A percentile compares a stretch with the other conserved stretches of the same genome.
Evolutionary conservation across 1,140 invertebrate genomes (phyloP).

Genomic region (Bombus sylvicola): DNA sequence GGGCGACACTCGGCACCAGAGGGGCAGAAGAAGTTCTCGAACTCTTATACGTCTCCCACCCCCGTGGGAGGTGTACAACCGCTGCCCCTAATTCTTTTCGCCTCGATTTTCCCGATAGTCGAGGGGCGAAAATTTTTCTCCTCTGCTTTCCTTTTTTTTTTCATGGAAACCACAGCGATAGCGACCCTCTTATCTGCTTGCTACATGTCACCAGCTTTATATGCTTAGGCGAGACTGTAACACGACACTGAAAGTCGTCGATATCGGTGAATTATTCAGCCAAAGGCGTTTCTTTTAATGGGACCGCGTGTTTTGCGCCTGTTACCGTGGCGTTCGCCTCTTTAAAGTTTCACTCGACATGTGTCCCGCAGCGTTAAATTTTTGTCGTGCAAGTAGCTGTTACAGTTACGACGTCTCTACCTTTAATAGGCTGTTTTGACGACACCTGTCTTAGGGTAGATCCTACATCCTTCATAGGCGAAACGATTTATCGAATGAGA

Average conservation of each 20-base stretch:
- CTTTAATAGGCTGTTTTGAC: conserved; percentile 10
- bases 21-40: conserved; percentile 64
- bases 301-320: conserved; percentile 48
- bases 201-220: conserved; percentile 56
- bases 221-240: background rate
- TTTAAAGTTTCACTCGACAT: conserved; percentile 18
- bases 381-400: background rate
- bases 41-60: conserved; percentile 51
- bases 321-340: conserved; percentile 19
- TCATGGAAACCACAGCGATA: conserved; percentile 51
- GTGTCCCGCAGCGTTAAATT: background rate
- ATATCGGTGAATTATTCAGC: conserved; percentile 57
- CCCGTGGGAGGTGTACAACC: conserved; percentile 53
- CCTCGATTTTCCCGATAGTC: conserved; percentile 69
- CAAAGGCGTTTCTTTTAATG: conserved; percentile 27
- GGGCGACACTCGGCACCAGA: conserved; percentile 72
- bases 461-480: background rate
- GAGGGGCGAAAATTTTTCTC: conserved; percentile 48
- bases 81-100: conserved; percentile 66
- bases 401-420: background rate
- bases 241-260: background rate
- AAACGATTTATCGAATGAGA: too few relatives aligned
- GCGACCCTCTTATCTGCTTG: conserved; percentile 47
- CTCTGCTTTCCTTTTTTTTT: background rate
- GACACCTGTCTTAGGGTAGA: background rate